These are phyloP conservation scores for Epizoanthus scotinus DNA, from an alignment of 92 coral and sea anemone species.

Conservation along the genomic window DNA sequence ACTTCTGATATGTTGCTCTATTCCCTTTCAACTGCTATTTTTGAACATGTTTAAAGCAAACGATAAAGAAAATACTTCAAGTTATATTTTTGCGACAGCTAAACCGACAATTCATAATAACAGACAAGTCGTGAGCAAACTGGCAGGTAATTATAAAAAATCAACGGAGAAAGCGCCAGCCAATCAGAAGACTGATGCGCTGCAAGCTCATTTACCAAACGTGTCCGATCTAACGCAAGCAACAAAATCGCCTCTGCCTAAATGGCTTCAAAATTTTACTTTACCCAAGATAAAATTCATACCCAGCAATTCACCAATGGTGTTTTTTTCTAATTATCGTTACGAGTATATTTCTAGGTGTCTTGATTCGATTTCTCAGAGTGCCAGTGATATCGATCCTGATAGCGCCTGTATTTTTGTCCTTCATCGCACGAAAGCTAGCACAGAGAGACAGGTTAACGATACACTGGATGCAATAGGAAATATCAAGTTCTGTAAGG, in stretches of 20 bases:
- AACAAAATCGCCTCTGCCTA: neutral
- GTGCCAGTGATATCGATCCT: constrained; percentile 43
- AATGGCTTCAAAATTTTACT: neutral
- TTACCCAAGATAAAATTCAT: neutral
- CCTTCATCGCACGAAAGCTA: constrained; percentile 18
- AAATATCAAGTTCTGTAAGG: constrained; percentile 38
- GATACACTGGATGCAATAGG: constrained; percentile 27
- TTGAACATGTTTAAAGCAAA: too few relatives aligned
- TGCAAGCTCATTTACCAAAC: too few relatives aligned
- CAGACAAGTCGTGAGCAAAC: too few relatives aligned
- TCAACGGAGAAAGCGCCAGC: too few relatives aligned
- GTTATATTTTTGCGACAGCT: too few relatives aligned
- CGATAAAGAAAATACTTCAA: too few relatives aligned
- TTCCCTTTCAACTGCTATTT: too few relatives aligned
- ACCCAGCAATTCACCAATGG: neutral
- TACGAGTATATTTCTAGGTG: constrained; percentile 40
- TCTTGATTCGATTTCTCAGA: constrained; percentile 40
- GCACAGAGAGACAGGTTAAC: neutral
- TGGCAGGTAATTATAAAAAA: too few relatives aligned
- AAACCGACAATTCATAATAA: too few relatives aligned
- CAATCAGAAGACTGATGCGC: too few relatives aligned
- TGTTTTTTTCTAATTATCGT: constrained; percentile 42
- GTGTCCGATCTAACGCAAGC: neutral
- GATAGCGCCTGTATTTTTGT: constrained; percentile 47
- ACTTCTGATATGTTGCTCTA: too few relatives aligned